Conservation (phyloP, 37 sponge, comb jelly and placozoan species). For the Chondrosia reniformis region DNA sequence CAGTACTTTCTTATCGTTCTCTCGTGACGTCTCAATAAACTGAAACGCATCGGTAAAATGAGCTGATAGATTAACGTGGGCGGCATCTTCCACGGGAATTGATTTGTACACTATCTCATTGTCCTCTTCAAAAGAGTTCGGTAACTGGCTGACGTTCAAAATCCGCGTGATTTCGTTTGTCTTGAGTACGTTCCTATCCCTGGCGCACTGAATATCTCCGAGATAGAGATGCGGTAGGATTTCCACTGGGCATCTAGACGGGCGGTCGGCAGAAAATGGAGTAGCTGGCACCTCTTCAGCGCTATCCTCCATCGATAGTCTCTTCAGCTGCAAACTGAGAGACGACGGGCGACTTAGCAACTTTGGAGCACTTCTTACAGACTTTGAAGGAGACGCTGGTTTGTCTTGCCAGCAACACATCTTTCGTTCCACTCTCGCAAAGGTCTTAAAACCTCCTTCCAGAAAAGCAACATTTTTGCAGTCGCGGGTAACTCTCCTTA, state of each 20-base stretch:
- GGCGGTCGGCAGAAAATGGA: background rate
- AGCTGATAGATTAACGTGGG: slow-evolving; percentile 58
- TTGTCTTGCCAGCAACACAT: slow-evolving; percentile 24
- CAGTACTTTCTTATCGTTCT: slow-evolving; percentile 56
- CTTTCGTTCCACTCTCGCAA: slow-evolving; percentile 4
- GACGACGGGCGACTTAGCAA: slow-evolving; percentile 43
- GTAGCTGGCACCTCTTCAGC: slow-evolving; percentile 6
- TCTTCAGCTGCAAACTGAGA: slow-evolving; percentile 40
- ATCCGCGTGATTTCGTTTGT: slow-evolving; percentile 27
- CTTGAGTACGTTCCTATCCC: slow-evolving; percentile 15
- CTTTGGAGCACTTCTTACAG: background rate
- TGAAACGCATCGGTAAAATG: slow-evolving; percentile 70
- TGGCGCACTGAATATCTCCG: slow-evolving; percentile 54
- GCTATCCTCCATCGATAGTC: slow-evolving; percentile 11
- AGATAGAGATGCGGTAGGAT: slow-evolving; percentile 67
- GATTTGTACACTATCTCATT: slow-evolving; percentile 63
- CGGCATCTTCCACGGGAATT: slow-evolving; percentile 82
- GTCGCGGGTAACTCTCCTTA: slow-evolving; percentile 46
- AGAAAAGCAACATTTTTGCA: slow-evolving; percentile 55
- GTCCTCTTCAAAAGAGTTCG: slow-evolving; percentile 23
- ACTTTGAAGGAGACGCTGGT: background rate
- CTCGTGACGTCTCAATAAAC: slow-evolving; percentile 80
- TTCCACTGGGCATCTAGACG: slow-evolving; percentile 20
- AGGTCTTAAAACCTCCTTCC: slow-evolving; percentile 40
- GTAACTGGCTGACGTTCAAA: slow-evolving; percentile 52